Conservation (phyloP, 2,888 invertebrate species). For the Slavum lentiscoides region DNA sequence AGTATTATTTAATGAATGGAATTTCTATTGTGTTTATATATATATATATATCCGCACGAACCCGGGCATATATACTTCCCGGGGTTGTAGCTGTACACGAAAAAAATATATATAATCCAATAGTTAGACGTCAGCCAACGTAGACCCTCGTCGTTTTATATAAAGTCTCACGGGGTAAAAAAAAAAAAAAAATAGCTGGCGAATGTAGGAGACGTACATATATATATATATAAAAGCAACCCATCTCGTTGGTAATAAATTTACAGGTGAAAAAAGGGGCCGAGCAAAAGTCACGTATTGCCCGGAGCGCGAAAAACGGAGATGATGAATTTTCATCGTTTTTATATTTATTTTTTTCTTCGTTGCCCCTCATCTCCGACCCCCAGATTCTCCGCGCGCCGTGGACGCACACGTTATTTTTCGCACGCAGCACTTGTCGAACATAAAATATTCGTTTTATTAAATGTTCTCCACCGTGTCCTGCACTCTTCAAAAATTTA, state of each 20-base stretch:
- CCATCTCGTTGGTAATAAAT: constrained; percentile 38
- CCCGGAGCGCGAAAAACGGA: constrained; percentile 37
- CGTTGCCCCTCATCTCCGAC: no score
- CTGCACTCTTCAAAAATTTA: constrained; percentile 17
- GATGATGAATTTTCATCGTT: constrained; percentile 44
- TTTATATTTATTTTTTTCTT: background rate
- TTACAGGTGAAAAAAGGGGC: constrained; percentile 30
- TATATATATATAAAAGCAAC: constrained; percentile 1
- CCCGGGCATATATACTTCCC: no score
- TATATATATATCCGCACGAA: background rate
- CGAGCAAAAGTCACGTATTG: constrained; percentile 47
- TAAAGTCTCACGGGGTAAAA: background rate
- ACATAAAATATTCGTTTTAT: constrained; percentile 48
- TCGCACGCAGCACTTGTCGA: constrained; percentile 33
- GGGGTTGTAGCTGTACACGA: background rate
- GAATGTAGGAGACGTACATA: constrained; percentile 6
- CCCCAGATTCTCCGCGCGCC: no score
- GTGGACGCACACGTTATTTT: constrained; percentile 8
- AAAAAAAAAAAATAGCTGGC: background rate
- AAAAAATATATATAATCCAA: background rate
- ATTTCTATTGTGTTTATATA: background rate
- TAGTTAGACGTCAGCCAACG: constrained; percentile 1
- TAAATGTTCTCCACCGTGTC: constrained; percentile 27
- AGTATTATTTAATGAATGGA: background rate
- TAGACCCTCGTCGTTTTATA: constrained; percentile 18